Evolutionary conservation across 1,140 invertebrate genomes (phyloP), one percentile per base, ranked within the genome.

Genomic region (Penaeus vannamei): DNA sequence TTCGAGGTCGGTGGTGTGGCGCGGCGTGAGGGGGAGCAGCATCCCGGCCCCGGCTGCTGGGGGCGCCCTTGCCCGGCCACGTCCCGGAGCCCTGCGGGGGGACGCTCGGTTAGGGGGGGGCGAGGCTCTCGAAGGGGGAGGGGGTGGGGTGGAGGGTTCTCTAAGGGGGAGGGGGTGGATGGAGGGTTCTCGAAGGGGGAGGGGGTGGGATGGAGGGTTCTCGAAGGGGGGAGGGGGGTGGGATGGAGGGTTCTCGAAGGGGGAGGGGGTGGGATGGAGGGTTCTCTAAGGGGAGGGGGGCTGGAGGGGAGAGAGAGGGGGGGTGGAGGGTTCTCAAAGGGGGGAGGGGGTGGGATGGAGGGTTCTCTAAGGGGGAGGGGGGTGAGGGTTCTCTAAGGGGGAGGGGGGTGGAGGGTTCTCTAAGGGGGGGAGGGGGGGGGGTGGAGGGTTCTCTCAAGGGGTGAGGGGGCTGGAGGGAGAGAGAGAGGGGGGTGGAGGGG

Each of bases 1-100:
- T 87, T 26, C 85, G 60, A 46, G 85, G 85, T 87, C 85, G 60
- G 85, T 87, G 77, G 10, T 61, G 32, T 26, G 61, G 14, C 36
- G 23, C 0, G 26, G 32, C 17, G 23, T 62, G 29, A 32, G 83
- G 7, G 62, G 83, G 22, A 59, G 32, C 61, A 82, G 32, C 76
- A 62, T 61, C 61, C 53, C 79, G 77, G 36, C 12, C 14, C 53
- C 53, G 12, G 53, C 12, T 53, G 53, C 53, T 53, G 53, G 12
- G 53, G 53, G 14, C 17, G 36, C 17, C 22, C 29, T 62, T 46
- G 17, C 85, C 79, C 22, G 85, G 85, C 85, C 85, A 87, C 77
- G 85, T 87, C 10, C 85, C 85, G 22, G 53, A 76, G 2, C 72
- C 42, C 72, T 76, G 53, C 53, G 53, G 17, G 17, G 12, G 10